These are phyloP conservation scores for Malurus alboscapulatus DNA, from an alignment of 2,113 vertebrate species.

Conservation along the genomic window DNA sequence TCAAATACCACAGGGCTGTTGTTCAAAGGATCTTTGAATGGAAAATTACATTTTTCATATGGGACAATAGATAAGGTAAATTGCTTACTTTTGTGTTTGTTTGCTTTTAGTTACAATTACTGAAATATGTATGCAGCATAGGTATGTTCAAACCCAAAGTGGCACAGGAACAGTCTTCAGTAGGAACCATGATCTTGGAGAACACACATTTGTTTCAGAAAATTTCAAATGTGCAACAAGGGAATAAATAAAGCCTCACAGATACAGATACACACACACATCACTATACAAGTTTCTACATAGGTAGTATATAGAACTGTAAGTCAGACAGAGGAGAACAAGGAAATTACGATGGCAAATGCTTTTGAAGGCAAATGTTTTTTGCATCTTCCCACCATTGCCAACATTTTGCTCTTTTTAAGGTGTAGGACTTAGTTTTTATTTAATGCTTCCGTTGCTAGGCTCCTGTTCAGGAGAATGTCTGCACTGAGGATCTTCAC, in stretches of 20 bases:
- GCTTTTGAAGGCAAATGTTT: not conserved
- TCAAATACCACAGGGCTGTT: not conserved
- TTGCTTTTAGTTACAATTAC: not conserved
- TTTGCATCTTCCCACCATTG: not conserved
- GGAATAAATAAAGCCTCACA: not conserved
- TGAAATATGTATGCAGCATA: not conserved
- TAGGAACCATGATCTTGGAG: not conserved
- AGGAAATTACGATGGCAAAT: not conserved
- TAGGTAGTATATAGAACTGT: not conserved
- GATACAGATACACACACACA: not conserved
- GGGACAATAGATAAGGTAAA: not conserved
- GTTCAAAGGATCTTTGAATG: not conserved
- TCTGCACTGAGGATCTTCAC: not conserved
- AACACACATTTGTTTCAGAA: not conserved
- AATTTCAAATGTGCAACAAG: not conserved
- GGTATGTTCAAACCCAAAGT: not conserved
- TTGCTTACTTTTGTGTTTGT: not conserved
- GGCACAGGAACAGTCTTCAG: not conserved
- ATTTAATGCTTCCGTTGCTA: not conserved
- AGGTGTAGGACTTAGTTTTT: not conserved
- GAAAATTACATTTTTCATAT: not conserved
- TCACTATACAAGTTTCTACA: not conserved
- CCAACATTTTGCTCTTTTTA: not conserved
- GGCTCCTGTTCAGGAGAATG: not conserved
- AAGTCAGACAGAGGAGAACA: not conserved